Evolutionary conservation across 2,797 vertebrate species (phyloP), one percentile per base, ranked within the genome.

Genomic region (Melanotaenia boesemani): DNA sequence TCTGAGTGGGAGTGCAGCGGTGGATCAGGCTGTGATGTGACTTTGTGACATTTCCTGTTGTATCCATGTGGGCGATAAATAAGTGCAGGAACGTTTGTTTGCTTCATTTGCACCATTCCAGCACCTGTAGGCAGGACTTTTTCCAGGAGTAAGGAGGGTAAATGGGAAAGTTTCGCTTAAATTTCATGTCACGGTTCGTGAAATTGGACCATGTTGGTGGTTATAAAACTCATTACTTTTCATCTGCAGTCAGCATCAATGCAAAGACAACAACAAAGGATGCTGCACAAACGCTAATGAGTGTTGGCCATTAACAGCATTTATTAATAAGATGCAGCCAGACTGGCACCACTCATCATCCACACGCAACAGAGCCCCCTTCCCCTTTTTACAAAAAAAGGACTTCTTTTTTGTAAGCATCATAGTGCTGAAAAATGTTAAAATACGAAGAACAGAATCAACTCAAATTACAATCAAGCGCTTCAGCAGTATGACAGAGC

Each of bases 51-150:
- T 85, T 90, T 90, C 63, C 74, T 5, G 26, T 70, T 50, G 64
- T 64, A 52, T 77, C 81, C 84, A 44, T 74, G 86, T 75, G 79
- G 74, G 74, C 66, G 78, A 88, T 86, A 86, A 84, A 86, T 73
- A 74, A 72, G 79, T 4, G 0, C 73, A 8, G 34, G 65, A 70
- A 78, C 74, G 59, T 12, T 67, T 69, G 83, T 87, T 90, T 79
- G 61, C 81, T 59, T 55, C 72, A 13, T 72, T 77, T 12, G 54
- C 59, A 13, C 86, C 78, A 73, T 86, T 32, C 68, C 3, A 30
- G 59, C 48, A 64, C 57, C 41, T 61, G 41, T 28, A 46, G 61
- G 50, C 5, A 0, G 32, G 32, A 32, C 16, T 60, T 63, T 36
- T 7, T 59, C 32, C 63, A 65, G 70, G 41, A 30, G 22, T 24